These are phyloP conservation scores for Prunella himalayana DNA, from an alignment of 2,113 vertebrate species.

Conservation along the genomic window DNA sequence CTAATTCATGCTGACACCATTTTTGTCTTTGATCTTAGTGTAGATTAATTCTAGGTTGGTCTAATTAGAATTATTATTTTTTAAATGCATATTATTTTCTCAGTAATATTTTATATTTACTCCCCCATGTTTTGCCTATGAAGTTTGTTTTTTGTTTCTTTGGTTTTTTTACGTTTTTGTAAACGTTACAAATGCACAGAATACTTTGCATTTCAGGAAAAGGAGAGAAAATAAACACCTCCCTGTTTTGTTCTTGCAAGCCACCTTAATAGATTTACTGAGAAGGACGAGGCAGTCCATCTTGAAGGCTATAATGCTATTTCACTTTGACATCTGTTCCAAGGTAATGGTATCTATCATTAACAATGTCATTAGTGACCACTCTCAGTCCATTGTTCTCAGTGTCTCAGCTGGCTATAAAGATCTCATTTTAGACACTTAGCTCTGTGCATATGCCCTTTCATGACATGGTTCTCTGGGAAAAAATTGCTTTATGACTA, in stretches of 20 bases:
- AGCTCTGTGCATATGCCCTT: constrained; percentile 43
- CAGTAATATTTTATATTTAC: background rate
- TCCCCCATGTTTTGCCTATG: background rate
- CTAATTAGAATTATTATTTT: background rate
- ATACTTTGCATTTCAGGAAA: constrained; percentile 19
- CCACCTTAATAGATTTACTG: constrained; percentile 46
- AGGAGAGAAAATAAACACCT: background rate
- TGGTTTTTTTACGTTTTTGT: background rate
- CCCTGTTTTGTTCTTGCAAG: constrained; percentile 2
- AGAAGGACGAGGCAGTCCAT: constrained; percentile 55
- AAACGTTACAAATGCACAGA: background rate
- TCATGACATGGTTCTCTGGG: background rate
- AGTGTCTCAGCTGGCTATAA: constrained; percentile 46
- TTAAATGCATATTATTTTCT: background rate
- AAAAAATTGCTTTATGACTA: constrained; percentile 21
- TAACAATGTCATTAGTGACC: constrained; percentile 71
- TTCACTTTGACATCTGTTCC: constrained; percentile 56
- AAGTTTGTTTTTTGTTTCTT: background rate
- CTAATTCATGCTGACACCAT: background rate
- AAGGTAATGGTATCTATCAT: constrained; percentile 72
- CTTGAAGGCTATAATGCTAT: constrained; percentile 62
- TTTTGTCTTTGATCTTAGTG: background rate
- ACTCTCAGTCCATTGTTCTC: constrained; percentile 60
- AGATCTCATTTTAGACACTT: constrained; percentile 63
- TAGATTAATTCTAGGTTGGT: background rate